Evolutionary conservation across 2,888 invertebrate genomes (phyloP), one percentile per base, ranked within the genome.

Genomic region (Chloromyia formosa): DNA sequence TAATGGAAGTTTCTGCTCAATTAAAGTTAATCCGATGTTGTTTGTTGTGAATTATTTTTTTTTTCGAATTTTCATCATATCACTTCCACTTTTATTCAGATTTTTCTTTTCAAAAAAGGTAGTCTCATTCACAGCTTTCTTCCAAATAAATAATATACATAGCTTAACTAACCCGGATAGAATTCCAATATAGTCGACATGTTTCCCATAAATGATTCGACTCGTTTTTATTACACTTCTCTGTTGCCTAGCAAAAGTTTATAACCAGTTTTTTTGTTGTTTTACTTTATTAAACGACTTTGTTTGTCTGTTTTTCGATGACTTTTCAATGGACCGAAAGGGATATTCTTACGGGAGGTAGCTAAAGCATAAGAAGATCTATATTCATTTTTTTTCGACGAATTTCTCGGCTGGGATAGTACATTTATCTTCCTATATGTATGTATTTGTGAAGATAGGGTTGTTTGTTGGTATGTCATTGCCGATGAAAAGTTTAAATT

Each of bases 401-500:
- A 62, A 18, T 62, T 22, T 60, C 12, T 60, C 14, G 4, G 23
- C 5, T 20, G 1, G 10, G 10, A 10, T 10, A 18, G 18, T 56
- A 16, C 10, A 20, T 56, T n/a, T 56, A 20, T 16, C 18, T 20
- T 56, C 10, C 18, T 14, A 12, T n/a, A 4, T 56, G 16, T 56
- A 3, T 20, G 56, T 16, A 7, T 20, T 3, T 56, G 4, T n/a
- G 56, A 20, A 20, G 18, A 20, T 56, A 16, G 16, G 14, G 22
- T 20, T 66, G 22, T 45, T 66, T 23, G 9, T 49, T 22, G 35
- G 49, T 49, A 20, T 27, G 42, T 49, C 35, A 66, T 66, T 45
- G 45, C 1, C 20, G 22, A 49, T 49, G 49, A 66, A 14, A 66
- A 66, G 66, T 66, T 66, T 66, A 66, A 66, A 66, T 66, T 66